Percentiles rank a stretch among this genome's conserved stretches.
Evolutionary conservation across 2,113 vertebrate species (phyloP).

Genomic region (Deroptyus accipitrinus): DNA sequence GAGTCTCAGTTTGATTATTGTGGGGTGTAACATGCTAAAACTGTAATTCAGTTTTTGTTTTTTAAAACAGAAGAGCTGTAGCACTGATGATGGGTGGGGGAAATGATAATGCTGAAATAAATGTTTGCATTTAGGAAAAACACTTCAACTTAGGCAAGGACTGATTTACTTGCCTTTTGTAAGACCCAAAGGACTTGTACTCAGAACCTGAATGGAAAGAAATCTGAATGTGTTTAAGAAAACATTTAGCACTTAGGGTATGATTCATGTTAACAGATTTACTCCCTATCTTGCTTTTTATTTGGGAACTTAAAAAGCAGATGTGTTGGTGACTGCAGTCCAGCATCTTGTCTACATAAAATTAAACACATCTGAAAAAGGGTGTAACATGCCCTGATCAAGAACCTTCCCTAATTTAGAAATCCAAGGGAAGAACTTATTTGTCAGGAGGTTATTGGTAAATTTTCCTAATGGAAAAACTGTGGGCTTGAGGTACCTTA

Average conservation of each 20-base stretch:
- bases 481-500: not conserved
- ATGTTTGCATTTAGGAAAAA: not conserved
- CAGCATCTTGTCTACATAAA: not conserved
- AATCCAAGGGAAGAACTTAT: not conserved
- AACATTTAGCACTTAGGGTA: not conserved
- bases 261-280: not conserved
- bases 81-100: not conserved
- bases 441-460: not conserved
- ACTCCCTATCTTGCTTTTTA: not conserved
- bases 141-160: not conserved
- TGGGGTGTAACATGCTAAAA: not conserved
- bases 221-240: not conserved
- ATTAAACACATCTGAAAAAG: not conserved
- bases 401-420: not conserved
- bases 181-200: not conserved
- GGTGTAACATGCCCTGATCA: not conserved
- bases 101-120: not conserved
- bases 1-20: not conserved
- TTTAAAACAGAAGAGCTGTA: not conserved
- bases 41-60: not conserved
- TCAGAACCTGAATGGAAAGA: not conserved
- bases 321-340: not conserved
- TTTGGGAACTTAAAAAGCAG: not conserved
- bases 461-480: not conserved
- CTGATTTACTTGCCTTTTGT: not conserved